These are phyloP conservation scores for Lottia scabra DNA, from an alignment of 2,888 invertebrate genomes.

Conservation along the genomic window DNA sequence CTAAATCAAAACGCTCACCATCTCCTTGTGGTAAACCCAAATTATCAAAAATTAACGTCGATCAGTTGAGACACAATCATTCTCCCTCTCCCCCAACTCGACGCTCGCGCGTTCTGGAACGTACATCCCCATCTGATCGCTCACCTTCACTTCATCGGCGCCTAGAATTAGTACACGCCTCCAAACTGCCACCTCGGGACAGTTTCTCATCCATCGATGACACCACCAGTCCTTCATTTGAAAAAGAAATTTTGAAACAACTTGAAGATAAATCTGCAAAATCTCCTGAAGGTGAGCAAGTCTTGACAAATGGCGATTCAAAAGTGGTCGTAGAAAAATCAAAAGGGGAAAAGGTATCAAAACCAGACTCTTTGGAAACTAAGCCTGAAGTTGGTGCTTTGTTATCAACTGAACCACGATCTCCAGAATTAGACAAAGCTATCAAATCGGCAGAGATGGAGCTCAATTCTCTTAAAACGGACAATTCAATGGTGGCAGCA, in stretches of 20 bases:
- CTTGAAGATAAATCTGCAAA: constrained; percentile 26
- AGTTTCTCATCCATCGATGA: constrained; percentile 68
- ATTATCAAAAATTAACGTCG: constrained; percentile 30
- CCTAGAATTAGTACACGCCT: constrained; percentile 51
- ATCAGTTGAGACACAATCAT: constrained; percentile 24
- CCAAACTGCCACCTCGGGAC: constrained; percentile 61
- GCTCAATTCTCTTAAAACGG: constrained; percentile 10
- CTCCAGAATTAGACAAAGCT: not conserved
- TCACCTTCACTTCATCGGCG: constrained; percentile 54
- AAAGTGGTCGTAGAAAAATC: not conserved
- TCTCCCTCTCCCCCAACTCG: constrained; percentile 16
- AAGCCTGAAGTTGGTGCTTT: not conserved
- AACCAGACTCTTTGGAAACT: not conserved
- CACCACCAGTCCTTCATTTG: constrained; percentile 62
- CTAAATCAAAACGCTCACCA: not conserved
- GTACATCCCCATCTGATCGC: constrained; percentile 40
- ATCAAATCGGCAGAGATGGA: not conserved
- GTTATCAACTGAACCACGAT: not conserved
- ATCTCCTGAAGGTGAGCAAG: not conserved
- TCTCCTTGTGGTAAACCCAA: not conserved
- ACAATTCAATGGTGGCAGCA: not conserved
- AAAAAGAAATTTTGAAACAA: constrained; percentile 50
- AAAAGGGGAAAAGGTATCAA: not conserved
- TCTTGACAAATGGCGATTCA: not conserved
- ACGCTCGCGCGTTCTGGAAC: constrained; percentile 20